Conservation (phyloP, 2,888 invertebrate genomes). For the Sisyra terminalis region DNA sequence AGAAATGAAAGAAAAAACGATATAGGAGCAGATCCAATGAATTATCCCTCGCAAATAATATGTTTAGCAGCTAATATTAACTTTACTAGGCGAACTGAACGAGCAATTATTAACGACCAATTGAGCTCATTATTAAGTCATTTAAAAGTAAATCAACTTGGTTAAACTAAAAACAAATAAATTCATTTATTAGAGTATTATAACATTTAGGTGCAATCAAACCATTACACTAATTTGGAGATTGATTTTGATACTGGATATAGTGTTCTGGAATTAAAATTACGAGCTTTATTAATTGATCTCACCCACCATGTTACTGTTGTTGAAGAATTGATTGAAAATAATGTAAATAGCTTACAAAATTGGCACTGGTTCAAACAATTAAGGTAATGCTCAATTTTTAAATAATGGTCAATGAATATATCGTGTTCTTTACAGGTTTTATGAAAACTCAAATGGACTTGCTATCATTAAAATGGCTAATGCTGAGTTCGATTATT, state of each 20-base stretch:
- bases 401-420: background rate
- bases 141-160: conserved; percentile 24
- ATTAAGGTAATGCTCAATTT: conserved; percentile 39
- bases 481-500: conserved; percentile 85
- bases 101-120: conserved; percentile 51
- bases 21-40: conserved; percentile 35
- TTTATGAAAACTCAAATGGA: conserved; percentile 43
- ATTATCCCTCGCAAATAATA: conserved; percentile 63
- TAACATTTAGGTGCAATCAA: conserved; percentile 27
- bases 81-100: conserved; percentile 74
- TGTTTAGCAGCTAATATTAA: conserved; percentile 71
- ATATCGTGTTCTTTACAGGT: conserved; percentile 30
- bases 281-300: conserved; percentile 84
- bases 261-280: conserved; percentile 46
- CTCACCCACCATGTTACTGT: conserved; percentile 81
- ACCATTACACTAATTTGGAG: conserved; percentile 30
- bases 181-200: background rate
- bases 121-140: conserved; percentile 33
- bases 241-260: conserved; percentile 18
- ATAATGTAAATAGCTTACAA: conserved; percentile 42
- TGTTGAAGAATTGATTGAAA: conserved; percentile 56
- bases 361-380: conserved; percentile 97
- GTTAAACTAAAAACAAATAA: too few species aligned
- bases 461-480: conserved; percentile 74
- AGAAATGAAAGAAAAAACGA: conserved; percentile 26